Evolutionary conservation across 2,113 vertebrate genomes (phyloP).

Genomic region (Odobenus rosmarus): DNA sequence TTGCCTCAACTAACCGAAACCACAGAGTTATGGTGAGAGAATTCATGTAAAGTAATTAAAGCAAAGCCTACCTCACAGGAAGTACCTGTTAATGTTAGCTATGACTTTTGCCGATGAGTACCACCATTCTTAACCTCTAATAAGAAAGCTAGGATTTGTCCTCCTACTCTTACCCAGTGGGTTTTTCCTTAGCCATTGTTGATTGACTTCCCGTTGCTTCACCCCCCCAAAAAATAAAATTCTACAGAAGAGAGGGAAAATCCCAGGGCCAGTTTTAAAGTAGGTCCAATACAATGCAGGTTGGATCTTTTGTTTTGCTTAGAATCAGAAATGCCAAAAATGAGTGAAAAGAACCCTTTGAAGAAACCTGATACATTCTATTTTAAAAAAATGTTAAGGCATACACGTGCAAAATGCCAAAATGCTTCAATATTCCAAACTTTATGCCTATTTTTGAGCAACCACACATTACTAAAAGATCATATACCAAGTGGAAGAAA

Average conservation of each 20-base stretch:
- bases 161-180: neutral
- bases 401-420: neutral
- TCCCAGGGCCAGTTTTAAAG: neutral
- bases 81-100: neutral
- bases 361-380: neutral
- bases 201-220: neutral
- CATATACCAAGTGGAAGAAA: neutral
- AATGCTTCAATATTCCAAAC: neutral
- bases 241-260: neutral
- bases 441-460: slow-evolving; percentile 20
- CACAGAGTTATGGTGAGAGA: neutral
- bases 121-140: neutral
- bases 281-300: neutral
- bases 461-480: slow-evolving; percentile 6
- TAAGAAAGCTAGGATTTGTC: neutral
- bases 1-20: slow-evolving; percentile 21
- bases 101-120: neutral
- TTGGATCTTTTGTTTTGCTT: slow-evolving; percentile 35
- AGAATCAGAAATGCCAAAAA: slow-evolving; percentile 36
- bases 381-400: neutral
- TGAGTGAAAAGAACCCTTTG: slow-evolving; percentile 15
- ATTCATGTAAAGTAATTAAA: slow-evolving; percentile 28
- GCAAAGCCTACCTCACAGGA: neutral
- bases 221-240: neutral
- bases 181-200: neutral